These are phyloP conservation scores for Dryobotodes eremita DNA, from an alignment of 2,888 invertebrate genomes.

Conservation along the genomic window DNA sequence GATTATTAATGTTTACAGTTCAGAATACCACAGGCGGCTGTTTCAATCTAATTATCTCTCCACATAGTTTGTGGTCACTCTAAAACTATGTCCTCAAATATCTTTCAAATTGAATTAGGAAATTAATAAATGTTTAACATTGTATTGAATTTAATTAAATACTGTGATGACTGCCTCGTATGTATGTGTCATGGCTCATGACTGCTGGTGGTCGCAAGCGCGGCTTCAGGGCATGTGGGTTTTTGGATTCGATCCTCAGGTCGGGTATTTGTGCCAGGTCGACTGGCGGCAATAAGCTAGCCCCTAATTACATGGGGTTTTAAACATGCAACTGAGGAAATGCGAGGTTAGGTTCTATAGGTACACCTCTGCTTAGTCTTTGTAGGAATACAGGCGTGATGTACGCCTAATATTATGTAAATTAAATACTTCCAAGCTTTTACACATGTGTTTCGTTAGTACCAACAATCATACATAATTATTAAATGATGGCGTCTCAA, in stretches of 20 bases:
- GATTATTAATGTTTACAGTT: conserved; percentile 19
- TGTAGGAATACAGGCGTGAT: neutral
- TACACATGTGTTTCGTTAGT: neutral
- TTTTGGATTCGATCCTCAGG: neutral
- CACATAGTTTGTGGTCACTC: conserved; percentile 9
- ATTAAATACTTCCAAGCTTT: neutral
- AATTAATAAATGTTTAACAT: neutral
- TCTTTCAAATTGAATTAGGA: neutral
- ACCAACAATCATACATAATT: conserved; percentile 3
- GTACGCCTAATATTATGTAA: neutral
- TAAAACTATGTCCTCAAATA: conserved; percentile 22
- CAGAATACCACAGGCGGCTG: conserved; percentile 2
- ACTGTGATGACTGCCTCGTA: neutral
- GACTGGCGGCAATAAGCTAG: neutral
- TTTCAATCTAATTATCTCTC: conserved; percentile 11
- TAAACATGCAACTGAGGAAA: neutral
- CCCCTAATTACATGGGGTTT: neutral
- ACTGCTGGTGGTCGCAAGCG: neutral
- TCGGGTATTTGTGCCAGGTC: neutral
- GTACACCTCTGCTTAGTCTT: neutral
- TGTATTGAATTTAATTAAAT: neutral
- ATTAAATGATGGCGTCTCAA: conserved; percentile 18
- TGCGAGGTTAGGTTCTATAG: neutral
- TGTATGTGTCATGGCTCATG: neutral
- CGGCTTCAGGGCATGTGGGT: neutral